These are phyloP conservation scores for Eretmochelys imbricata DNA, from an alignment of 2,113 vertebrate species.

Conservation along the genomic window DNA sequence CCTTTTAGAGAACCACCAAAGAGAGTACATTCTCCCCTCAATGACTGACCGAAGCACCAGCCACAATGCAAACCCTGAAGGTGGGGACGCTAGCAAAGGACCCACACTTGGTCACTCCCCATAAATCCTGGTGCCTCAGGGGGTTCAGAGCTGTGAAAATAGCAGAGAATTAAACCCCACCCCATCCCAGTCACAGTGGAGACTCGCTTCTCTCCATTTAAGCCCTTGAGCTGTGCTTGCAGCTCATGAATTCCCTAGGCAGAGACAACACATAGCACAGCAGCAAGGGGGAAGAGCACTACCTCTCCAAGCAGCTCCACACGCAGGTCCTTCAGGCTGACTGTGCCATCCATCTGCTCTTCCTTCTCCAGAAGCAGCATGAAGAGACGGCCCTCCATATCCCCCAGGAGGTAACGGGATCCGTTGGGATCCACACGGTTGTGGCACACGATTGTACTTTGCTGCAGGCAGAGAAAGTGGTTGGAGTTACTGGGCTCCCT, in stretches of 20 bases:
- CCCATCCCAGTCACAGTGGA: accelerated
- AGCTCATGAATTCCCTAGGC: background rate
- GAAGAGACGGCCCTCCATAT: constrained; percentile 98
- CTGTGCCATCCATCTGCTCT: constrained; percentile 95
- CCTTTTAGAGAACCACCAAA: background rate
- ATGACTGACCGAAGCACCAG: accelerated
- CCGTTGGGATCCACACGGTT: constrained; percentile 98
- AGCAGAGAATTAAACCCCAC: accelerated
- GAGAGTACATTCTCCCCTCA: background rate
- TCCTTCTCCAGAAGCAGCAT: constrained; percentile 98
- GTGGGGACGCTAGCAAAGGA: accelerated
- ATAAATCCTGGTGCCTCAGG: accelerated
- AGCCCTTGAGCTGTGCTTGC: accelerated
- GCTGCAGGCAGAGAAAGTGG: constrained; percentile 74
- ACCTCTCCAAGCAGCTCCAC: constrained; percentile 98
- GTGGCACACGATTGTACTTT: constrained; percentile 98
- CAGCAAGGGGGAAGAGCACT: background rate
- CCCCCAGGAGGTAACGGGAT: constrained; percentile 94
- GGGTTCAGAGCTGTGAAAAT: background rate
- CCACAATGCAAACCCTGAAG: background rate
- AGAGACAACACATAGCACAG: accelerated
- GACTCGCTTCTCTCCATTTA: accelerated
- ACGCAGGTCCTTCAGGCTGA: constrained; percentile 93
- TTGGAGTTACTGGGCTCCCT: background rate
- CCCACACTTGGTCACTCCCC: background rate